Base-by-base conservation (phyloP, 2,888 invertebrate species). In the Noctua janthina region DNA sequence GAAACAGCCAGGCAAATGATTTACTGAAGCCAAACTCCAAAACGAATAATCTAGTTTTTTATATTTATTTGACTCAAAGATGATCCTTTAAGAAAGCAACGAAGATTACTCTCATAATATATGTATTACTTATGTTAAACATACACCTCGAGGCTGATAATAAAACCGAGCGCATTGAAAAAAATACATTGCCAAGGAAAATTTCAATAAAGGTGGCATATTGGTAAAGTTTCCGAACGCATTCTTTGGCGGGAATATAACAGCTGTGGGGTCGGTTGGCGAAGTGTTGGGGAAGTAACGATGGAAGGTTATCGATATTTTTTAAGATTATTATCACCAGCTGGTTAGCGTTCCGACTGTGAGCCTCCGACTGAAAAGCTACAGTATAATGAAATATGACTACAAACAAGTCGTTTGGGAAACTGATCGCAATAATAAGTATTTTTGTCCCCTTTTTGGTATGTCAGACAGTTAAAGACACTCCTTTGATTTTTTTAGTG, bases 221-320 rank as follows among this genome's bases (percentile, higher is more conserved):
- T 90, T 90, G 88, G 84, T 75, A 88, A 90, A 90, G 86, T 90
- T 90, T 84, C 76, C 39, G 56, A 64, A 80, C 84, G 81, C 86
- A 85, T 86, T 89, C 83, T 89, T 81, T 78, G 69, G 75, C 74
- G 82, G 76, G 76, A 82, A 82, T 71, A 82, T 77, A 83, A 77
- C 84, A 83, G 89, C 78, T 82, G 85, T 23, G 74, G 49, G 59
- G 56, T 78, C 13, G 68, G 54, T 56, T 85, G 73, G 20, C 15
- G 0, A 67, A 75, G 74, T 59, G 88, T 51, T 78, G 76, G 17
- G 29, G 0, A 13, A 4, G 2, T 72, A 54, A 78, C 77, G 76
- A 54, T 76, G 35, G 49, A 5, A 39, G 0, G 6, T 46, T 78
- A 75, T 76, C 67, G 73, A 79, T 74, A 46, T 17, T 29, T 46